Conservation (phyloP, 1,140 invertebrate genomes). For the Popillia japonica region DNA sequence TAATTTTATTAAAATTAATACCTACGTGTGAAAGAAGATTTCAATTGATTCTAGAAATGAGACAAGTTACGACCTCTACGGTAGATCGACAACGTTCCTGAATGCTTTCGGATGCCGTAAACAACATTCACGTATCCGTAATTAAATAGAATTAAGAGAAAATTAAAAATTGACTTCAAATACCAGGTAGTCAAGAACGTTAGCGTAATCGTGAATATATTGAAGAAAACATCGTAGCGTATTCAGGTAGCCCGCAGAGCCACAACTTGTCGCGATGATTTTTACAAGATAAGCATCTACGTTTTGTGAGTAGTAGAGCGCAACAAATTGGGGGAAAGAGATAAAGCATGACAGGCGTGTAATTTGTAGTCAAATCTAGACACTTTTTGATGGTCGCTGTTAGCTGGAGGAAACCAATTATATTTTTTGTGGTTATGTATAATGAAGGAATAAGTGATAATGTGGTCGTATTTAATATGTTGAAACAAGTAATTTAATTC, state of each 20-base stretch:
- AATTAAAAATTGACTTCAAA: not conserved
- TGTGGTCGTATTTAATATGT: no score
- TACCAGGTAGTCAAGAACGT: not conserved
- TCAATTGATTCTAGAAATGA: no score
- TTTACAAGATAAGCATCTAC: not conserved
- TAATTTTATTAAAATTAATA: no score
- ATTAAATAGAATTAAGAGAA: not conserved
- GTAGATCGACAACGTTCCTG: not conserved
- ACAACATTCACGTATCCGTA: not conserved
- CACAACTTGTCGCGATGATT: not conserved
- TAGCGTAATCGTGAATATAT: not conserved
- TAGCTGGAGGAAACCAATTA: no score
- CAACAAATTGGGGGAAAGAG: not conserved
- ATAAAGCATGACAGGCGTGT: not conserved
- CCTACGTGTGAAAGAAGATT: no score
- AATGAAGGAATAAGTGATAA: no score
- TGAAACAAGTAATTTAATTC: no score
- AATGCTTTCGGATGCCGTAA: not conserved
- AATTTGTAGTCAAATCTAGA: no score
- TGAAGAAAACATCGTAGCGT: not conserved
- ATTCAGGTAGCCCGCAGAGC: not conserved
- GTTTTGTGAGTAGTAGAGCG: not conserved
- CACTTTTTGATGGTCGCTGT: no score
- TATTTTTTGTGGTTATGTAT: no score
- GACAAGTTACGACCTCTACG: not conserved